Base-by-base conservation (phyloP, 2,113 vertebrate species). In the Etheostoma cragini region DNA sequence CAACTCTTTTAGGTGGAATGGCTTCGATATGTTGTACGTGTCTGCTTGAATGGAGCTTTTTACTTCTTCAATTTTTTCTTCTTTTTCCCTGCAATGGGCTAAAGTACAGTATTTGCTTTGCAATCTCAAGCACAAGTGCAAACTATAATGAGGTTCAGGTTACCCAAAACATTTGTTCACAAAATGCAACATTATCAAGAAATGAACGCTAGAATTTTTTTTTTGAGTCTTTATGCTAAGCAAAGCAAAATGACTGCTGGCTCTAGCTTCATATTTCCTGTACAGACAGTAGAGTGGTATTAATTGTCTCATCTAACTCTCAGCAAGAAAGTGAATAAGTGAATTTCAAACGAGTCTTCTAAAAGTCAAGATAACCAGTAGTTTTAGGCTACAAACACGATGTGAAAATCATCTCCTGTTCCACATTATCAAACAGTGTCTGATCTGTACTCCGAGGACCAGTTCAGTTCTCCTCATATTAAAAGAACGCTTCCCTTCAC, bases 351-450 rank as follows among this genome's bases (percentile, higher is more conserved):
- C 19, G 21, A 30, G 47, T 64, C 6, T 22, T 72, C 54, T 53
- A 68, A 72, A 72, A 78, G 26, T 42, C 13, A 60, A 33, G 19
- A n/a, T 73, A 46, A 78, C 10, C 13, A 57, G 4, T n/a, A 50
- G 7, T 72, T 58, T 67, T 65, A 24, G 16, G 62, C 49, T 64
- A 77, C 71, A 89, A 76, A 80, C 0, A 16, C 69, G 74, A 82
- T 90, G 80, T 58, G 76, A 86, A 89, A 42, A 87, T 45, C 60
- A 22, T 58, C 26, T 38, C 35, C 72, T 78, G 30, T 66, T 69
- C 77, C 69, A 80, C 45, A 66, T 83, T 26, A 68, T 78, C 69
- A 67, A 84, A 92, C 88, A 91, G 90, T 91, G 88, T 87, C 84
- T 75, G 84, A 88, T 90, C 82, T 88, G 76, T 54, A 73, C 45